Percentiles rank a stretch among this genome's conserved stretches.
phyloP scores from a whole-genome alignment of 2,888 invertebrate genomes.

The Helicoverpa assulta region DNA sequence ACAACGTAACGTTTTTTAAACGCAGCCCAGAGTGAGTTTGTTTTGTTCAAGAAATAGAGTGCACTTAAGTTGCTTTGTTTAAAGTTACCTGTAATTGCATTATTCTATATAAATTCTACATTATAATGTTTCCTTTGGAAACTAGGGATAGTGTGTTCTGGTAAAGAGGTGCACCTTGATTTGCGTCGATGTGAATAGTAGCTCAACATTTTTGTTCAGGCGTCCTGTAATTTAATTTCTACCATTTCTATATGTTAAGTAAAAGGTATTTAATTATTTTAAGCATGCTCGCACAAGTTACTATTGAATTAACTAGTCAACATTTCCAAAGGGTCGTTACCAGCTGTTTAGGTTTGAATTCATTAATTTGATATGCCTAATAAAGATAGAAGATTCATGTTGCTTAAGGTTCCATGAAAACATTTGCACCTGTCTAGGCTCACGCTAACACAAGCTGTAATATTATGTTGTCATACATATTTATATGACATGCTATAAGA shows the following conservation, averaged over 20 bases:
- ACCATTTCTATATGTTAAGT: too few species aligned
- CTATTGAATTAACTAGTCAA: not conserved
- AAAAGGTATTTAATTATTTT: too few species aligned
- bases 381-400: not conserved
- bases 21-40: not conserved
- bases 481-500: not conserved
- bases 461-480: not conserved
- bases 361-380: not conserved
- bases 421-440: slow-evolving; percentile 6
- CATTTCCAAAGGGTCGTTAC: not conserved
- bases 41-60: slow-evolving; percentile 1
- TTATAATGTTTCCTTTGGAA: not conserved
- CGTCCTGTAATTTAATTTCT: not conserved
- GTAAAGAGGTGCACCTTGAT: not conserved
- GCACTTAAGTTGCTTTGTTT: slow-evolving; percentile 5
- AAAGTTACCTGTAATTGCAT: not conserved
- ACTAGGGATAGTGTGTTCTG: not conserved
- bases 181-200: not conserved
- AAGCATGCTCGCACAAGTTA: too few species aligned
- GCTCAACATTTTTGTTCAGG: slow-evolving; percentile 5
- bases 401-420: not conserved
- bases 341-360: not conserved
- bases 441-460: not conserved
- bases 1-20: slow-evolving; percentile 23
- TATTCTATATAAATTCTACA: not conserved